Evolutionary conservation across 2,797 vertebrate species (phyloP).

Genomic region (Lateolabrax maculatus): DNA sequence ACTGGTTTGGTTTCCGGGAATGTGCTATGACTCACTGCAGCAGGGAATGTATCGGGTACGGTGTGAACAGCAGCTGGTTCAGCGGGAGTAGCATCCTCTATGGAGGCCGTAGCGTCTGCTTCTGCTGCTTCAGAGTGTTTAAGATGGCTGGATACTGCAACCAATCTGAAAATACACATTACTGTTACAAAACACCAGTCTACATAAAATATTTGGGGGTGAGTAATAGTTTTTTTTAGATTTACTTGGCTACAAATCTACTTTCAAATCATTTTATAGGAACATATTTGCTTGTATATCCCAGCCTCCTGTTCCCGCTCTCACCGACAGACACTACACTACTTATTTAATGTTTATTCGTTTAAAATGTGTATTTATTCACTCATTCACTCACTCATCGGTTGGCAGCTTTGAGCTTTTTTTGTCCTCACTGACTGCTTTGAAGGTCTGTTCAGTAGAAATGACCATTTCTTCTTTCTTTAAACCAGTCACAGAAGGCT

Average conservation of each 20-base stretch:
- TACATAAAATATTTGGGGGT: too few relatives aligned
- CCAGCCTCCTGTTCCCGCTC: not conserved
- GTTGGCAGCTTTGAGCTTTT: slow-evolving; percentile 51
- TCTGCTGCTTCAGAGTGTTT: slow-evolving; percentile 48
- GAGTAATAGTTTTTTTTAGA: not conserved
- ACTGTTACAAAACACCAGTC: slow-evolving; percentile 20
- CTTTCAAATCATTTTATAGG: not conserved
- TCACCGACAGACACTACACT: not conserved
- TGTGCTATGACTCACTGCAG: slow-evolving; percentile 62
- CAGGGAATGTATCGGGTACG: slow-evolving; percentile 27
- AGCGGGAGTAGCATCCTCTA: slow-evolving; percentile 16
- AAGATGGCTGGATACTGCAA: slow-evolving; percentile 31
- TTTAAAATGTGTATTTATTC: slow-evolving; percentile 5
- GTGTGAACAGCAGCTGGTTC: slow-evolving; percentile 37
- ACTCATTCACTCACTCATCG: slow-evolving; percentile 67
- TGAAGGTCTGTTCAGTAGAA: slow-evolving; percentile 36
- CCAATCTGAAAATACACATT: slow-evolving; percentile 56
- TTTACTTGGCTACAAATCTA: not conserved
- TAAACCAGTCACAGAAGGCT: slow-evolving; percentile 43
- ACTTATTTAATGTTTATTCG: not conserved
- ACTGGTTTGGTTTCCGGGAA: too few relatives aligned
- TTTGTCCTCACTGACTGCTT: slow-evolving; percentile 55
- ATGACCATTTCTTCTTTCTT: slow-evolving; percentile 45
- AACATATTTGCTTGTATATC: not conserved
- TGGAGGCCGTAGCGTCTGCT: not conserved